Base-by-base conservation (phyloP, 2,797 vertebrate species). In the Luscinia megarhynchos region DNA sequence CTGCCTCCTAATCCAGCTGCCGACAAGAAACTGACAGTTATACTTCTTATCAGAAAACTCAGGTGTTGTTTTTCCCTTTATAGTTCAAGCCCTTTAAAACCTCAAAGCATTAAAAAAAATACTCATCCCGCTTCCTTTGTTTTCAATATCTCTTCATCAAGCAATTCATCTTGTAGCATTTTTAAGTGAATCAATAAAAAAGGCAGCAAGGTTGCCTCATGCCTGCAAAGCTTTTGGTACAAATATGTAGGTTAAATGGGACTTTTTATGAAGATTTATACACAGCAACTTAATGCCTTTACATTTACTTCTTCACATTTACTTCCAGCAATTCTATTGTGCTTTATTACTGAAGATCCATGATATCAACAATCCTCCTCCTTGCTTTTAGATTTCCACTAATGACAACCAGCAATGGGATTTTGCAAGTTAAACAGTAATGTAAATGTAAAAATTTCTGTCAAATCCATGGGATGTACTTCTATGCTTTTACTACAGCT, bases 151-250 rank as follows among this genome's bases (percentile, higher is more conserved):
- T 92, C 67, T 41, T 36, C 50, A 90, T 88, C 70, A 83, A 92
- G 34, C 70, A 86, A 91, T 78, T 85, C 9, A 90, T 91, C 89
- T 53, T 53, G 69, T 85, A 95, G 87, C 63, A 85, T 85, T 95
- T 87, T 97, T 83, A 94, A 75, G 38, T 80, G n/a, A 80, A 87
- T 84, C 89, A 78, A 82, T 53, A 94, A 67, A 92, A 93, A 85
- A 96, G 19, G 43, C 43, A 81, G 63, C 36, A 59, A 93, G 79
- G 48, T 75, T 93, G 76, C 38, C 26, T 92, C 67, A 74, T 29
- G 62, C 53, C 80, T 88, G 9, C 80, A 72, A 89, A 94, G 78
- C 23, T 83, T 80, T 75, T 41, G n/a, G 41, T 59, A 74, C 6
- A 76, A 62, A 54, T 53, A 15, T 3, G 6, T 66, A 75, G 46